Conservation (phyloP, 2,797 vertebrate genomes). For the Gambusia yucatana region DNA sequence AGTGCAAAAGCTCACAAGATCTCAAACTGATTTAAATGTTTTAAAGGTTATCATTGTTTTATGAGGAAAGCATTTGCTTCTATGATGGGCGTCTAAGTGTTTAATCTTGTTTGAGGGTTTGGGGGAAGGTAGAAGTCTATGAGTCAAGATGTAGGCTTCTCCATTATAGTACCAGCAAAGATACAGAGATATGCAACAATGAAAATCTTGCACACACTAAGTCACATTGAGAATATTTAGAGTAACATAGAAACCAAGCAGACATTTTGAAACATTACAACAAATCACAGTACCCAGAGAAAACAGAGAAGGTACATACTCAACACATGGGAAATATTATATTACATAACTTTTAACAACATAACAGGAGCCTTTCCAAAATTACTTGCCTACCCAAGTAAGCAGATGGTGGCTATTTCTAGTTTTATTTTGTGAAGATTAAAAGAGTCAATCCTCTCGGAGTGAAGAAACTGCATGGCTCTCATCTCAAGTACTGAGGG, state of each 20-base stretch:
- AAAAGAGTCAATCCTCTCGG: background rate
- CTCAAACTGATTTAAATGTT: background rate
- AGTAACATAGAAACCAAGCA: background rate
- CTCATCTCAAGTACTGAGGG: constrained; percentile 1
- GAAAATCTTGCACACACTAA: background rate
- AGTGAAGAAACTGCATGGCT: background rate
- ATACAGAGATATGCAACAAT: background rate
- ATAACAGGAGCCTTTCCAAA: background rate
- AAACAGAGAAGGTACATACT: background rate
- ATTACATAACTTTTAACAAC: background rate
- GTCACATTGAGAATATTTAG: background rate
- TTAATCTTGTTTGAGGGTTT: background rate
- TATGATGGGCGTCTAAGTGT: background rate
- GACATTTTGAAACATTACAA: background rate
- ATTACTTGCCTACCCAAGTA: background rate
- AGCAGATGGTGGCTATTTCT: background rate
- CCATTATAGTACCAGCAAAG: background rate
- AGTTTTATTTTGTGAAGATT: constrained; percentile 3
- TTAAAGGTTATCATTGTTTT: background rate
- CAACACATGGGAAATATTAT: background rate
- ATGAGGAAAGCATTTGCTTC: background rate
- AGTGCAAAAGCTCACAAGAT: background rate
- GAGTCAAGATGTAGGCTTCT: background rate
- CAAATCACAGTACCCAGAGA: background rate
- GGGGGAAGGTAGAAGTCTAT: background rate